Evolutionary conservation across 2,797 vertebrate genomes (phyloP).

Genomic region (Sciurus vulgaris): DNA sequence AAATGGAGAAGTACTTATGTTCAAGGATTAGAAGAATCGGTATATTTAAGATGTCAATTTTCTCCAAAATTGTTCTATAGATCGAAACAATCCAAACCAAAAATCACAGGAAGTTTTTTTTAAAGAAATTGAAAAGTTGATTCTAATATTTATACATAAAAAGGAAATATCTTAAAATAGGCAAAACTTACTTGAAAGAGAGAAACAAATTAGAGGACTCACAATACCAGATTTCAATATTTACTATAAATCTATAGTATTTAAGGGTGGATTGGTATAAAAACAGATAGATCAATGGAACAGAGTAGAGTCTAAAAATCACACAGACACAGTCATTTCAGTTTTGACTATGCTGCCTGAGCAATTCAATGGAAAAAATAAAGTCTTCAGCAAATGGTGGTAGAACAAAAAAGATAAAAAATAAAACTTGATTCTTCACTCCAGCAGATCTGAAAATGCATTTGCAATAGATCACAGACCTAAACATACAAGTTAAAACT

Average conservation of each 20-base stretch:
- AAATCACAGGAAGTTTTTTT: neutral
- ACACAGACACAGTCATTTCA: neutral
- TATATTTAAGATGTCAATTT: neutral
- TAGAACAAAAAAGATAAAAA: neutral
- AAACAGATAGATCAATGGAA: neutral
- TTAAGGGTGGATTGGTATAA: neutral
- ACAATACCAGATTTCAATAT: slow-evolving; percentile 14
- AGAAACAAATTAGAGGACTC: slow-evolving; percentile 12
- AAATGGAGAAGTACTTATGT: neutral
- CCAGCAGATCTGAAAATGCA: neutral
- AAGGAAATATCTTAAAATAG: neutral
- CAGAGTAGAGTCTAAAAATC: neutral
- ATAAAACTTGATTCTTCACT: slow-evolving; percentile 18
- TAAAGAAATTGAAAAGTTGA: neutral
- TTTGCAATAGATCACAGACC: neutral
- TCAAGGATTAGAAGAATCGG: neutral
- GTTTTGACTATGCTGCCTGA: neutral
- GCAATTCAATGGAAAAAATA: neutral
- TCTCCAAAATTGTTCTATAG: neutral
- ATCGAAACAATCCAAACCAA: neutral
- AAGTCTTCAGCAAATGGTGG: neutral
- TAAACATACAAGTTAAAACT: neutral
- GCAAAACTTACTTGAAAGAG: slow-evolving; percentile 25
- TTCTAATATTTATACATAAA: neutral
- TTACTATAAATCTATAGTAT: neutral